Percentiles rank a stretch among this genome's conserved stretches.
Evolutionary conservation across 1,140 invertebrate genomes (phyloP).

Genomic region (Ylistrum balloti): DNA sequence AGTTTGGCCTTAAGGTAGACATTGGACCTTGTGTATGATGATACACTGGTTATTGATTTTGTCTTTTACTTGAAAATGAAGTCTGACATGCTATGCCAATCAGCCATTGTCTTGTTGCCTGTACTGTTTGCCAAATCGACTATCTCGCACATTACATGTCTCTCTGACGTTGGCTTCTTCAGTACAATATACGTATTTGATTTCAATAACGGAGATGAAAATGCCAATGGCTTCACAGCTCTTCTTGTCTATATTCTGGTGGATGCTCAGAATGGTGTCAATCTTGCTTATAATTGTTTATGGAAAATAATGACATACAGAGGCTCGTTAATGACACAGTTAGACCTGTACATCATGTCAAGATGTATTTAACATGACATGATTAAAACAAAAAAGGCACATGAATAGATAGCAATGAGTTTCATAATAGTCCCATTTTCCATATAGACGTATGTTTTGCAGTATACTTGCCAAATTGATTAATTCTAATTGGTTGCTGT

Average conservation of each 20-base stretch:
- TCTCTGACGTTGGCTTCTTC: neutral
- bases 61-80: neutral
- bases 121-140: neutral
- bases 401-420: no score
- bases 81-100: neutral
- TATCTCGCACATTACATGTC: neutral
- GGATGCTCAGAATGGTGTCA: no score
- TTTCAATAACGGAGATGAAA: neutral
- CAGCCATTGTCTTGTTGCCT: neutral
- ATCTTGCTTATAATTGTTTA: no score
- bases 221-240: neutral
- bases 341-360: no score
- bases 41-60: neutral
- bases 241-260: neutral
- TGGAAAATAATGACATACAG: no score
- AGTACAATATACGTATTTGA: neutral
- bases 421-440: no score
- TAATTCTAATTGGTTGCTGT: neutral
- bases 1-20: neutral
- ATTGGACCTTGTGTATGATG: neutral
- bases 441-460: no score
- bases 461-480: neutral
- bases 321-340: no score
- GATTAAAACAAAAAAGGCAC: no score
- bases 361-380: no score